Base-by-base conservation (phyloP, 2,113 vertebrate species). In the Megatriorchis doriae region DNA sequence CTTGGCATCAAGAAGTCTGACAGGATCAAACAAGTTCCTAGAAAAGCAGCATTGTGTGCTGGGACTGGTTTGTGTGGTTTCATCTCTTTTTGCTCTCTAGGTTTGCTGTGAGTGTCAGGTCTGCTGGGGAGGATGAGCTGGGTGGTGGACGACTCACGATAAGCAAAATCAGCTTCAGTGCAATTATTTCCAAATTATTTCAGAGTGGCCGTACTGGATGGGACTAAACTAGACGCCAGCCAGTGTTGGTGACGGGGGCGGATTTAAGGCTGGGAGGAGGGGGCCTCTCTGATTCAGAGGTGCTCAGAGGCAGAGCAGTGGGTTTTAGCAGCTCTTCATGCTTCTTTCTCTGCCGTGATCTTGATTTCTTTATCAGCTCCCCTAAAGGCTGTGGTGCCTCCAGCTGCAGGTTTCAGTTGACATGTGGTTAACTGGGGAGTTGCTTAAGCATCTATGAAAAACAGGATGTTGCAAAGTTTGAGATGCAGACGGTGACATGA, bases 401-500 rank as follows among this genome's bases (percentile, higher is more conserved):
- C 84, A 70, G 89, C 83, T 91, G 80, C 63, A 52, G 18, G 14
- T 73, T 86, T 88, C 3, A 0, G 81, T 19, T 83, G 74, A 1
- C 0, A 0, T 29, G 91, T 10, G 71, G 53, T 88, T 82, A 65
- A 27, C 58, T 5, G 27, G 11, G 38, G 22, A 66, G 8, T 1
- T 42, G 48, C 22, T n/a, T 4, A 13, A 70, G 18, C 55, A 62
- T 11, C 78, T 0, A 0, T 62, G 40, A 62, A 17, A 62, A 79
- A 25, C 80, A 86, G 77, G 87, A 74, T 45, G 59, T 56, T 2
- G 5, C 45, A n/a, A 73, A 55, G 27, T 15, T n/a, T 27, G 53
- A 66, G 75, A 2, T 5, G 56, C 52, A 61, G 75, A 5, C 0
- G 13, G 15, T 7, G 29, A 20, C 3, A 2, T 0, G 1, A 65